A percentile compares a stretch with the other conserved stretches of the same genome.
These are phyloP conservation scores for Zaprionus ghesquierei DNA, from an alignment of 1,140 invertebrate genomes.

Conservation along the genomic window DNA sequence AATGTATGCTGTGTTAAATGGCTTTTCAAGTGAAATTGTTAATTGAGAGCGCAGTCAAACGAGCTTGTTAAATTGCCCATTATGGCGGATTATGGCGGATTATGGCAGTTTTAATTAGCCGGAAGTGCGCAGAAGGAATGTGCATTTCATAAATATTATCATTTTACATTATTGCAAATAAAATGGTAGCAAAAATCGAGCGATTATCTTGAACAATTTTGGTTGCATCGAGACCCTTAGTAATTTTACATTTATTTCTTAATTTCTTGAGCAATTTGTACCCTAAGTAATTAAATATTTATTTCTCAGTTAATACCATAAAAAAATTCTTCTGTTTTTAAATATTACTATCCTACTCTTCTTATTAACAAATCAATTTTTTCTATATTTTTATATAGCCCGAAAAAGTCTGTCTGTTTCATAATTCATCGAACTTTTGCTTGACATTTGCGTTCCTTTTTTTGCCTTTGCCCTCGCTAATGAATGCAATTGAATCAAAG, in stretches of 20 bases:
- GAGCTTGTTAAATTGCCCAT: neutral
- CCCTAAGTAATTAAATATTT: too few relatives aligned
- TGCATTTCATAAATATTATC: neutral
- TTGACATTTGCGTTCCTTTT: neutral
- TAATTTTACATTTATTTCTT: too few relatives aligned
- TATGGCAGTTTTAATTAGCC: neutral
- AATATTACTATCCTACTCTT: too few relatives aligned
- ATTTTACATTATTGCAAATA: neutral
- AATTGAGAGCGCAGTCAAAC: conserved; percentile 39
- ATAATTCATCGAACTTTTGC: neutral
- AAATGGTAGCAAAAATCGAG: too few relatives aligned
- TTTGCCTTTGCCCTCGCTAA: neutral
- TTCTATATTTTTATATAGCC: too few relatives aligned
- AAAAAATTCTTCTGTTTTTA: too few relatives aligned
- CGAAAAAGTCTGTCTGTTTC: neutral
- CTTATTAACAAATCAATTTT: too few relatives aligned
- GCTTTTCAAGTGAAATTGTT: conserved; percentile 47
- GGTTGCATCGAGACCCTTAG: too few relatives aligned
- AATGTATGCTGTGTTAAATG: conserved; percentile 26
- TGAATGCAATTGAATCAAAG: conserved; percentile 66
- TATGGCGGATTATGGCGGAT: neutral
- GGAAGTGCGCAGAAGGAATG: neutral
- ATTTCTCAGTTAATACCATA: too few relatives aligned
- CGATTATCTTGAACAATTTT: too few relatives aligned
- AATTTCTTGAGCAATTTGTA: too few relatives aligned